Evolutionary conservation across 1,140 invertebrate genomes (phyloP), one percentile per base, ranked within the genome.

Genomic region (Drosophila ohnishii): DNA sequence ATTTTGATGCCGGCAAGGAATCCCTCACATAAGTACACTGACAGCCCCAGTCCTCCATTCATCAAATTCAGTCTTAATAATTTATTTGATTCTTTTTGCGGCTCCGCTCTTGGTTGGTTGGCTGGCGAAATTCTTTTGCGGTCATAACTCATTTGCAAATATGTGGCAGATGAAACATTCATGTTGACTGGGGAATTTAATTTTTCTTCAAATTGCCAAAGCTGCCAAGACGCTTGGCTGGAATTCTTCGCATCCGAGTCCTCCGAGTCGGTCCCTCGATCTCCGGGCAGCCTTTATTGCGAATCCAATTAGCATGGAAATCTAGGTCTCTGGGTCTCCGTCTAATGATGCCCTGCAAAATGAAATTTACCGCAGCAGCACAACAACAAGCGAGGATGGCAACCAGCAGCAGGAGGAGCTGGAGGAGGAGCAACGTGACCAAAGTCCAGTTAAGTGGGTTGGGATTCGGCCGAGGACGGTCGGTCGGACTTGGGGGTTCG

Each of bases 281-380:
- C 75, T 74, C 47, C 53, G 50, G 58, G 45, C 7, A 57, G 75
- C 77, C 56, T 34, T 75, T 78, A 79, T 83, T 76, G 71, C 37
- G 53, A 75, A 82, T 83, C 83, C 83, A 86, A 86, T 86, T 86
- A 86, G 75, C 84, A 83, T 83, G 79, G 72, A 82, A 83, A 87
- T 83, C 66, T 73, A 78, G 70, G 59, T 71, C 72, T 80, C 57
- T 81, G 62, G 78, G 73, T 81, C 67, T 71, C 45, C 73, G 44
- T 65, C 50, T 64, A 85, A 82, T 86, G 83, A 85, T 78, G 70
- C 61, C 48, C 70, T 71, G 83, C 56, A 69, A 75, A 85, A 81
- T 72, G 75, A 60, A 83, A 86, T 79, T 83, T 66, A 79, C 83
- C 75, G 70, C 77, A 86, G 67, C 50, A 53, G 51, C 63, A 35